phyloP scores from a whole-genome alignment of 1,140 invertebrate genomes.

The Trichonephila clavata region DNA sequence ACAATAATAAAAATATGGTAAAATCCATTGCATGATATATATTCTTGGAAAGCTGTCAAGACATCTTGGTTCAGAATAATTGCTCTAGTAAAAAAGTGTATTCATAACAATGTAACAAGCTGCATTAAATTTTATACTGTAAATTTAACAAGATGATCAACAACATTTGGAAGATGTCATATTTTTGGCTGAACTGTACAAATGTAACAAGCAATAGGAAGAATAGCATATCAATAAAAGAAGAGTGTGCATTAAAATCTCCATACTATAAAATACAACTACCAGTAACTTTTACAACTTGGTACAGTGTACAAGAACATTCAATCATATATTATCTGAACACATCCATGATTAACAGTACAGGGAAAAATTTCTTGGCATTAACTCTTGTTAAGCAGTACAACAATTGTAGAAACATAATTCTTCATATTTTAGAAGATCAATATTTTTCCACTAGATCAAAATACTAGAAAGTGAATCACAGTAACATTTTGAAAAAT shows the following conservation, averaged over 20 bases:
- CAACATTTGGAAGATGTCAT: background rate
- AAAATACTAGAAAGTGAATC: slow-evolving; percentile 37
- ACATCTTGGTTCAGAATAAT: background rate
- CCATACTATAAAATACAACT: background rate
- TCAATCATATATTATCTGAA: background rate
- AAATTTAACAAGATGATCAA: background rate
- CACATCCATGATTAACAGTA: background rate
- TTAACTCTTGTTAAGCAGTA: background rate
- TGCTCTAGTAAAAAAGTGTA: background rate
- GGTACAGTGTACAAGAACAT: background rate
- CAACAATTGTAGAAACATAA: background rate
- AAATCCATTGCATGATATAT: background rate
- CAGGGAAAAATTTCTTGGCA: background rate
- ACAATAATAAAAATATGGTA: background rate
- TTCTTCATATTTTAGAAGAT: background rate
- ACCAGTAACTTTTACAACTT: slow-evolving; percentile 7
- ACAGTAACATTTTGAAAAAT: slow-evolving; percentile 31
- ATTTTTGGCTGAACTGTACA: background rate
- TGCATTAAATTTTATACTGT: background rate
- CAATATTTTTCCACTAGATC: background rate
- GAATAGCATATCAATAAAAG: slow-evolving; percentile 27
- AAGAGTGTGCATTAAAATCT: background rate
- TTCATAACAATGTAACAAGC: background rate
- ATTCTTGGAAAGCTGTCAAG: background rate
- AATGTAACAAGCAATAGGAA: background rate